Evolutionary conservation across 2,888 invertebrate species (phyloP), one percentile per base, ranked within the genome.

Genomic region (Eupeodes luniger): DNA sequence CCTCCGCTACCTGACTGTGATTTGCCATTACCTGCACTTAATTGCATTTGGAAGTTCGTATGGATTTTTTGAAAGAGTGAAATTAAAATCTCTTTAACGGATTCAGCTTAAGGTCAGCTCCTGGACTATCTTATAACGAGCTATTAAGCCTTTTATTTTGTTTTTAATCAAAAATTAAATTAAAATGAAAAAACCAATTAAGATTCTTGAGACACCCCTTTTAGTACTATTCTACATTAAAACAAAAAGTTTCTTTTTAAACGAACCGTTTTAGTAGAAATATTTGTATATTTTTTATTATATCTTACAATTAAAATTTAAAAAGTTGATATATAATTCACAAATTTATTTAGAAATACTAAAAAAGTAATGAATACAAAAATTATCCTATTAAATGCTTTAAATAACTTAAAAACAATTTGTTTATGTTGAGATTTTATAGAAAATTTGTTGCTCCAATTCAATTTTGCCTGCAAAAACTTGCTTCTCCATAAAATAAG

Each of bases 321-420:
- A 40, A 70, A 55, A 47, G 40, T 53, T 34, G n/a, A 53, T 53
- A 69, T 53, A 69, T 36, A 64, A 16, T 40, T 53, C 36, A 53
- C 34, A 53, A 69, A 14, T 12, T 40, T 1, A 19, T 36, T 53
- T 10, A n/a, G 4, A 51, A 53, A 53, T 12, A 12, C 40, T 19
- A 47, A 47, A 55, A 19, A 49, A 12, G 27, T 40, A 14, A 47
- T 10, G 1, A 62, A 62, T 66, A 66, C 16, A 55, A 40, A 55
- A 70, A 70, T 70, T 70, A 70, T 44, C 14, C 70, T 70, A 69
- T 36, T 36, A 69, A 55, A 70, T 55, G 70, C 70, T 55, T 40
- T 27, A 5, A 36, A 53, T 53, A 55, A 44, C 12, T 55, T 53
- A 53, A 36, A 53, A 69, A 19, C 40, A 40, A 0, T 5, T 40